Percentiles rank a stretch among this genome's conserved stretches.
Conservation (phyloP, 1,140 invertebrate genomes). For the Mamestra configurata region DNA sequence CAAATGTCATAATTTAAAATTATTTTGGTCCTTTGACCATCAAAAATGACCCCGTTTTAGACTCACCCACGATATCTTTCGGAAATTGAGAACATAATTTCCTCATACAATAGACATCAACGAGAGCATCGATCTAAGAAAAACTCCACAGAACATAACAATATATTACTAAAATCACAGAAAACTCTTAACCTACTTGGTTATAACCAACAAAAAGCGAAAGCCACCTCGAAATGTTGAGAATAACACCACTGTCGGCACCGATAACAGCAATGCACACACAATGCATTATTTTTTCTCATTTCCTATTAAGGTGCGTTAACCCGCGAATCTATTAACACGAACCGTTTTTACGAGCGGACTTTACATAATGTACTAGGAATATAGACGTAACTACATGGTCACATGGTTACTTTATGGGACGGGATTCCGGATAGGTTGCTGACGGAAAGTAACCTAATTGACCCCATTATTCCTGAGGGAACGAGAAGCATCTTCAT, state of each 20-base stretch:
- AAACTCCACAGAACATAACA: not conserved
- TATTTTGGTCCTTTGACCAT: not conserved
- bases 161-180: slow-evolving; percentile 31
- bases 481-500: too few relatives aligned
- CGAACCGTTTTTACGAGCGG: slow-evolving; percentile 17
- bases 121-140: not conserved
- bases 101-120: slow-evolving; percentile 34
- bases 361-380: slow-evolving; percentile 19
- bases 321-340: slow-evolving; percentile 32
- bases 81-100: not conserved
- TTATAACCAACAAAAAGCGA: slow-evolving; percentile 37
- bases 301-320: slow-evolving; percentile 37
- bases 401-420: not conserved
- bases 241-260: slow-evolving; percentile 22
- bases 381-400: not conserved
- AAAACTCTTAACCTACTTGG: slow-evolving; percentile 30
- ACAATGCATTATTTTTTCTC: slow-evolving; percentile 43
- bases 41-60: not conserved
- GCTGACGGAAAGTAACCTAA: too few relatives aligned
- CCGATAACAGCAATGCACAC: slow-evolving; percentile 27
- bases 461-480: too few relatives aligned
- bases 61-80: not conserved
- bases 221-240: slow-evolving; percentile 27
- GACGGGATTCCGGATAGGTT: not conserved
- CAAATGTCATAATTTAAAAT: not conserved